A percentile compares a stretch with the other conserved stretches of the same genome.
Evolutionary conservation across 2,888 invertebrate species (phyloP).

Genomic region (Spatulosminthurus flaviceps): DNA sequence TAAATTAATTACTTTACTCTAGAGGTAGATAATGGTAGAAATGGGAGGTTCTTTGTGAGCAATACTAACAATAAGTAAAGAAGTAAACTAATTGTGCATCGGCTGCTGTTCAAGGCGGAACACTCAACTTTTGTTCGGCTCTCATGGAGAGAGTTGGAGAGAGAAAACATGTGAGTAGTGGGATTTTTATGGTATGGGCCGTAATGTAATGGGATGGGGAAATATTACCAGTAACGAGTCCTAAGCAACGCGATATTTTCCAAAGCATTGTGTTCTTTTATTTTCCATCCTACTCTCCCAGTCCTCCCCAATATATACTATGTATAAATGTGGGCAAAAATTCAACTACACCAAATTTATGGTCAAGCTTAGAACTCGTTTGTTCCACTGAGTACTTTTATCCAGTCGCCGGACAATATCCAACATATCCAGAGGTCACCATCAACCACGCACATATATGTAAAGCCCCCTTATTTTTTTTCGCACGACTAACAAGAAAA

Average conservation of each 20-base stretch:
- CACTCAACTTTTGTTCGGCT: neutral
- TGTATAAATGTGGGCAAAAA: neutral
- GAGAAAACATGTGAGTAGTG: neutral
- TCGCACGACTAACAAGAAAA: too few species aligned
- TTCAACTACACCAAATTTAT: neutral
- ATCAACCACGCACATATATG: too few species aligned
- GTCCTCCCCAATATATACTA: too few species aligned
- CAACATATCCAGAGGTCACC: too few species aligned
- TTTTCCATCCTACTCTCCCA: neutral
- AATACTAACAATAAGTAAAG: neutral
- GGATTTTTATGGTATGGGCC: neutral
- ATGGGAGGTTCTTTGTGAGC: neutral
- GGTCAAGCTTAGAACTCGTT: constrained; percentile 7
- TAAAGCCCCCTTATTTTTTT: too few species aligned
- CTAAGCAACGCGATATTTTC: neutral
- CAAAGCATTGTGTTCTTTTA: neutral
- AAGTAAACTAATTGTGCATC: neutral
- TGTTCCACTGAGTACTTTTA: neutral
- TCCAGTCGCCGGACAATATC: too few species aligned
- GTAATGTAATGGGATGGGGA: constrained; percentile 1
- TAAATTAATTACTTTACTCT: neutral
- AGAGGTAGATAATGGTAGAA: neutral
- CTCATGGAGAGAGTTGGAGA: neutral
- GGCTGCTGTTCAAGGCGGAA: neutral
- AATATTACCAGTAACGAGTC: neutral